Percentiles rank a stretch among this genome's conserved stretches.
These are phyloP conservation scores for Gavia stellata DNA, from an alignment of 2,113 vertebrate species.

Conservation along the genomic window DNA sequence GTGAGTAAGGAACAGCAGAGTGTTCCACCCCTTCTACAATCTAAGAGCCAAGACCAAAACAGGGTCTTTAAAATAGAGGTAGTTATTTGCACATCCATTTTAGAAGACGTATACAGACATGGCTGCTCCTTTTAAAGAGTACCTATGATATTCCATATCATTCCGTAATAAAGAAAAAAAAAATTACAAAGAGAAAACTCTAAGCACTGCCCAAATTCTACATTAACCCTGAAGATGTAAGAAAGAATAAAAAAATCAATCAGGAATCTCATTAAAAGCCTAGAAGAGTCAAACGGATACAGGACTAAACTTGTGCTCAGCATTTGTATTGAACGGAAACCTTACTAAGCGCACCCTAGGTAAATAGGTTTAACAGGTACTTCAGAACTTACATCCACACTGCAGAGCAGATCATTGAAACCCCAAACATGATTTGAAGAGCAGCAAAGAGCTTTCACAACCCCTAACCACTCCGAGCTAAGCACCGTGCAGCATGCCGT, in stretches of 20 bases:
- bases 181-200: background rate
- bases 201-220: background rate
- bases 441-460: conserved; percentile 73
- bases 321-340: background rate
- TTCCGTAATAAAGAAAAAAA: background rate
- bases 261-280: background rate
- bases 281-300: background rate
- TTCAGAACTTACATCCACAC: conserved; percentile 69
- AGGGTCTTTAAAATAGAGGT: background rate
- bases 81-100: background rate
- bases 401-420: conserved; percentile 76
- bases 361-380: background rate
- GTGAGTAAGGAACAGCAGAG: background rate
- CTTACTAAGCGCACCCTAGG: too few species aligned
- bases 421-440: conserved; percentile 77
- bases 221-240: background rate
- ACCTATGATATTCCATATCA: background rate
- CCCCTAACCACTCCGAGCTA: conserved; percentile 72
- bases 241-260: background rate
- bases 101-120: rapidly evolving
- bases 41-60: background rate
- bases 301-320: too few species aligned
- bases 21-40: background rate
- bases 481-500: conserved; percentile 70
- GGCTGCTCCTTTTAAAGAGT: background rate